Evolutionary conservation across 2,797 vertebrate genomes (phyloP).

Genomic region (Peromyscus aztecus): DNA sequence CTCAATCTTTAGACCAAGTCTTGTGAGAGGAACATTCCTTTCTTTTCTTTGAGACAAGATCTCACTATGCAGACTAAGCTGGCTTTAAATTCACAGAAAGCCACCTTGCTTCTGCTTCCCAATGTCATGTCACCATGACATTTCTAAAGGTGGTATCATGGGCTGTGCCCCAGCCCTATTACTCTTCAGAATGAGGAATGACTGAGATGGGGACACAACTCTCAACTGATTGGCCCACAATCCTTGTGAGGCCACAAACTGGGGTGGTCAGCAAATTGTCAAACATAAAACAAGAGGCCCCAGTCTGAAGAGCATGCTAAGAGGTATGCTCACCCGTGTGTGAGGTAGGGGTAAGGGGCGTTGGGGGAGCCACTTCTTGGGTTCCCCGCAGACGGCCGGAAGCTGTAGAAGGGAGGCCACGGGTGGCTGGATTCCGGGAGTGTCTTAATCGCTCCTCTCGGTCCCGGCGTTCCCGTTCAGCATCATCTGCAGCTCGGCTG

Average conservation of each 20-base stretch:
- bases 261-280: background rate
- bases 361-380: slow-evolving; percentile 92
- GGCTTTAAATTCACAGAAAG: background rate
- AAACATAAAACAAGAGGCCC: background rate
- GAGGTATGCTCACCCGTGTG: slow-evolving; percentile 91
- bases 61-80: background rate
- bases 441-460: slow-evolving; percentile 95
- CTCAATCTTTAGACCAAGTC: background rate
- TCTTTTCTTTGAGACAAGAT: background rate
- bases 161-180: background rate
- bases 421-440: slow-evolving; percentile 92
- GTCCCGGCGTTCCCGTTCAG: slow-evolving; percentile 95
- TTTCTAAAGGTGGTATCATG: background rate
- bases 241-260: background rate
- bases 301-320: no score
- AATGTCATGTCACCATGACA: background rate
- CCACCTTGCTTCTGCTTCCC: background rate
- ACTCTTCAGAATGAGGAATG: background rate
- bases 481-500: slow-evolving; percentile 95
- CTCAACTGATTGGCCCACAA: background rate
- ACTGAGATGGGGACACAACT: background rate
- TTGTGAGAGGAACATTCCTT: background rate
- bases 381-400: slow-evolving; percentile 94
- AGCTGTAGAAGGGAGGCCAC: slow-evolving; percentile 93
- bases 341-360: slow-evolving; percentile 95